phyloP scores from a whole-genome alignment of 2,888 invertebrate genomes.

The Trypoxylon attenuatum region DNA sequence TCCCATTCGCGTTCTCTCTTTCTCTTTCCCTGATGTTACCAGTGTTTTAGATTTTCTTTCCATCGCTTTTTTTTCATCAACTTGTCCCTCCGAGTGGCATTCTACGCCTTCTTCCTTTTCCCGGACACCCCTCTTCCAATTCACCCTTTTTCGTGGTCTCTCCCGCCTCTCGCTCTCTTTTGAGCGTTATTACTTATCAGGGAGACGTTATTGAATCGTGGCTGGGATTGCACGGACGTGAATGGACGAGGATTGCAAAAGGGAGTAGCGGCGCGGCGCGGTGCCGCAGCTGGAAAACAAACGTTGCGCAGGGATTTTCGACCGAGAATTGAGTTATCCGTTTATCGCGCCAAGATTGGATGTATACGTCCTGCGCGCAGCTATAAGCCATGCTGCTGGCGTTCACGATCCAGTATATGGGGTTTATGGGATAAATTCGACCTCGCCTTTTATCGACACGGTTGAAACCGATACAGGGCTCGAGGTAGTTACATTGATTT shows the following conservation, averaged over 20 bases:
- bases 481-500: no score
- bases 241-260: neutral
- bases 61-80: neutral
- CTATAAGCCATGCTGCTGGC: no score
- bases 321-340: neutral
- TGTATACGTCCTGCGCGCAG: no score
- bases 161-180: neutral
- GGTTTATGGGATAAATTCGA: no score
- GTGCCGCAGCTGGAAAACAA: neutral
- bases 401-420: no score
- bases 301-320: neutral
- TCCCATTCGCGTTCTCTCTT: slow-evolving; percentile 5
- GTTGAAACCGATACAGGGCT: no score
- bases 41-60: neutral
- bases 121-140: neutral
- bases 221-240: neutral
- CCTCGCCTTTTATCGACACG: no score
- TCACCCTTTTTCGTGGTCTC: neutral
- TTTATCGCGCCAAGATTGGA: neutral
- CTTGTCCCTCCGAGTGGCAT: neutral
- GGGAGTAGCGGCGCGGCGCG: no score
- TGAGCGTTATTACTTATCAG: slow-evolving; percentile 23
- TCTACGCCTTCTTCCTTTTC: neutral
- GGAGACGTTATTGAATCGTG: slow-evolving; percentile 8
- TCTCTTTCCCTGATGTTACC: neutral